Evolutionary conservation across 2,797 vertebrate species (phyloP), one percentile per base, ranked within the genome.

Genomic region (Gymnocypris eckloni): DNA sequence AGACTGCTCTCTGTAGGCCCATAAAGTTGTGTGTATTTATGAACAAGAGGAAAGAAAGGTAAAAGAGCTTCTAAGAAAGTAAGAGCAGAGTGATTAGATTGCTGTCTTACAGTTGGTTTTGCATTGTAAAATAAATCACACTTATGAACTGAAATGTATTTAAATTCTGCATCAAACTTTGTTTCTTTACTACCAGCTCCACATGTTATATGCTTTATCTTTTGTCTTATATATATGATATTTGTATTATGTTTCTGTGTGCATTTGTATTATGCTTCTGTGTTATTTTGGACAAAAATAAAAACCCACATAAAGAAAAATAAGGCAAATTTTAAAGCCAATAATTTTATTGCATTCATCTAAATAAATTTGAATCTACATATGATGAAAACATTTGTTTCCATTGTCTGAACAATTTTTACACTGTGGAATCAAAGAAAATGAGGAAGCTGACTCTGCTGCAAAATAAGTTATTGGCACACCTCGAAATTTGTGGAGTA

Each of bases 211-310:
- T 83, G 25, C 45, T 76, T 76, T 37, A 50, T 2, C 41, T 41
- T 50, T 50, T 4, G 4, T 4, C 43, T 3, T 45, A 45, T 45
- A 45, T 61, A 25, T 25, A 13, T 20, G 6, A 52, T 39, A 16
- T 82, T n/a, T 71, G n/a, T 10, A 16, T 75, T n/a, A 37, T 45
- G 41, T 48, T 16, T 75, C 54, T 70, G 81, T 64, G 11, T 28
- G 50, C 50, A 43, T 61, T n/a, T 71, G n/a, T 10, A 16, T 75
- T n/a, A 37, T 45, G 41, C 37, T 16, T 75, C 54, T 70, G 81
- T 64, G 11, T 28, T 37, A 43, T 61, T 83, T 75, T 83, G n/a
- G 45, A 81, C 59, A 79, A 48, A 79, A 20, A 33, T 22, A 2
- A 6, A 77, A 39, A 56, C 28, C 50, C 28, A 66, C 45, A 79